A percentile compares a stretch with the other conserved stretches of the same genome.
These are phyloP conservation scores for Tetragnatha montana DNA, from an alignment of 2,888 invertebrate species.

Conservation along the genomic window DNA sequence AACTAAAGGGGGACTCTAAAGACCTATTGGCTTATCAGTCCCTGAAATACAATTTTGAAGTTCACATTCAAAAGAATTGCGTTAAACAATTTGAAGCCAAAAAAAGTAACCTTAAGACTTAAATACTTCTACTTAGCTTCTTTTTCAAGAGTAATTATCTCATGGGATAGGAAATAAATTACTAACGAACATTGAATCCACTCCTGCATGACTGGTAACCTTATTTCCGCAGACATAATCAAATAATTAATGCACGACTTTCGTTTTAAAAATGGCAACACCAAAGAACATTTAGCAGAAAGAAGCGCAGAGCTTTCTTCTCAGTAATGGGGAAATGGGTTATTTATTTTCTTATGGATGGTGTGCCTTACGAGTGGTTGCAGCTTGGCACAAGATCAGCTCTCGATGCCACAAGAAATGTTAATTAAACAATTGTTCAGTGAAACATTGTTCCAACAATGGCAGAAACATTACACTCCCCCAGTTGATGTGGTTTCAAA, in stretches of 20 bases:
- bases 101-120: too few relatives aligned
- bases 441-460: neutral
- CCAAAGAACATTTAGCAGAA: neutral
- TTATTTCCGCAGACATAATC: neutral
- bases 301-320: neutral
- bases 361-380: neutral
- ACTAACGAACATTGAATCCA: neutral
- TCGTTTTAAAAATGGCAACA: neutral
- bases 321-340: neutral
- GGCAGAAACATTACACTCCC: neutral
- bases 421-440: neutral
- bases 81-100: too few relatives aligned
- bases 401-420: neutral
- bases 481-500: neutral
- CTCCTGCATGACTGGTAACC: neutral
- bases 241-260: neutral
- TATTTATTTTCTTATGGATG: neutral
- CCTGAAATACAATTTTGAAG: too few relatives aligned
- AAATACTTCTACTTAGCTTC: too few relatives aligned
- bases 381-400: neutral
- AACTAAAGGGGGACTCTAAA: too few relatives aligned
- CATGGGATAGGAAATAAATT: neutral
- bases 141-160: too few relatives aligned
- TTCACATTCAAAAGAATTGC: too few relatives aligned
- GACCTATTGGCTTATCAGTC: too few relatives aligned